phyloP scores from a whole-genome alignment of 2,797 vertebrate genomes.

The Nothura maculosa region DNA sequence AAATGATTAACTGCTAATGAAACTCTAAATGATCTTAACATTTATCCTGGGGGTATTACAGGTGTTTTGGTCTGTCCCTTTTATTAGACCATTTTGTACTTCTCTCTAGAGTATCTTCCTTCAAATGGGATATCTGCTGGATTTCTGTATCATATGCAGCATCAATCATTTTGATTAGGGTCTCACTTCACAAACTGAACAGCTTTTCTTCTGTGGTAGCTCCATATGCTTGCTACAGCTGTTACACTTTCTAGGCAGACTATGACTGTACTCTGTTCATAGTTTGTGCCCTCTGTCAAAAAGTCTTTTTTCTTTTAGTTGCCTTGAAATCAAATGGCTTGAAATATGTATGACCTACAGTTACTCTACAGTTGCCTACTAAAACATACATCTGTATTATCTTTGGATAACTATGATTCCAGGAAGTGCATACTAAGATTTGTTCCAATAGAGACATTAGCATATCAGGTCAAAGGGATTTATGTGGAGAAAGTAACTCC shows the following conservation, averaged over 20 bases:
- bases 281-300: conserved; percentile 74
- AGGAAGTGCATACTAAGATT: conserved; percentile 37
- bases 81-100: conserved; percentile 76
- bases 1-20: conserved; percentile 57
- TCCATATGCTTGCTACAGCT: conserved; percentile 87
- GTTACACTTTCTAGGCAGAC: conserved; percentile 78
- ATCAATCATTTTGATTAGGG: conserved; percentile 86
- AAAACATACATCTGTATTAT: neutral
- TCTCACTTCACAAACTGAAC: conserved; percentile 76
- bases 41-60: conserved; percentile 67
- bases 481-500: conserved; percentile 78
- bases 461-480: conserved; percentile 71
- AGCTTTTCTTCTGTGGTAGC: conserved; percentile 80
- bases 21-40: conserved; percentile 67
- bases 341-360: conserved; percentile 46
- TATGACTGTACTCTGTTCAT: conserved; percentile 37
- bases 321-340: conserved; percentile 44
- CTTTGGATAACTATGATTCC: conserved; percentile 57
- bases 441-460: conserved; percentile 48
- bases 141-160: conserved; percentile 76
- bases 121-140: conserved; percentile 68
- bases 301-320: conserved; percentile 68
- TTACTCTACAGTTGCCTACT: neutral
- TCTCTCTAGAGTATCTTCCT: conserved; percentile 56
- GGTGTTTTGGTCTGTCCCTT: conserved; percentile 62